Evolutionary conservation across 2,113 vertebrate genomes (phyloP).

Genomic region (Odontophorus gujanensis): DNA sequence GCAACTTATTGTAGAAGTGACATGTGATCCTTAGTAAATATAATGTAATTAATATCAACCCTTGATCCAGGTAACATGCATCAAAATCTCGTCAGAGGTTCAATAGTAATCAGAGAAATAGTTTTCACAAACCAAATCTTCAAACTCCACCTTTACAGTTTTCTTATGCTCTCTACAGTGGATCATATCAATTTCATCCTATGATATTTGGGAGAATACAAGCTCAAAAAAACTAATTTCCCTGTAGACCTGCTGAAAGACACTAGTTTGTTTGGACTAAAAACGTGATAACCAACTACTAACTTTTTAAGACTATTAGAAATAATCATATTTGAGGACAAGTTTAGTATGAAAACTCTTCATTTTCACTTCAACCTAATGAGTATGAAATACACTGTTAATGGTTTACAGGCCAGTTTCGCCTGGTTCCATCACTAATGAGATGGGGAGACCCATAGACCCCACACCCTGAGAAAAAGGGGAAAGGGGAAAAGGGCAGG

Average conservation of each 20-base stretch:
- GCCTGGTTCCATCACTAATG: no score
- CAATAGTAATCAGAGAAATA: neutral
- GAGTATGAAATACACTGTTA: neutral
- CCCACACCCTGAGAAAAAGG: no score
- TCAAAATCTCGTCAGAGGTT: neutral
- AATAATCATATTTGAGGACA: neutral
- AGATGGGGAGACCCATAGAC: no score
- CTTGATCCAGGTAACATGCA: neutral
- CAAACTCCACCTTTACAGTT: neutral
- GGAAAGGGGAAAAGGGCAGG: no score
- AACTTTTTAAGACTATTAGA: neutral
- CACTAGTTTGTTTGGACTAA: neutral
- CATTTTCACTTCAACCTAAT: constrained; percentile 12
- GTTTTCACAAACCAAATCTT: neutral
- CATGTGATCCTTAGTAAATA: neutral
- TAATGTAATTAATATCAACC: neutral
- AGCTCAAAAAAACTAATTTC: neutral
- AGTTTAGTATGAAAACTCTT: neutral
- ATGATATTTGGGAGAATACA: neutral
- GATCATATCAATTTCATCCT: neutral
- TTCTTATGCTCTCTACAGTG: neutral
- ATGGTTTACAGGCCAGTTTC: no score
- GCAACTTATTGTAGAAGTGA: neutral
- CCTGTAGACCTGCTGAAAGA: neutral
- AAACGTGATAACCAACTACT: neutral